Conservation (phyloP, 2,113 vertebrate species). For the Rana temporaria region DNA sequence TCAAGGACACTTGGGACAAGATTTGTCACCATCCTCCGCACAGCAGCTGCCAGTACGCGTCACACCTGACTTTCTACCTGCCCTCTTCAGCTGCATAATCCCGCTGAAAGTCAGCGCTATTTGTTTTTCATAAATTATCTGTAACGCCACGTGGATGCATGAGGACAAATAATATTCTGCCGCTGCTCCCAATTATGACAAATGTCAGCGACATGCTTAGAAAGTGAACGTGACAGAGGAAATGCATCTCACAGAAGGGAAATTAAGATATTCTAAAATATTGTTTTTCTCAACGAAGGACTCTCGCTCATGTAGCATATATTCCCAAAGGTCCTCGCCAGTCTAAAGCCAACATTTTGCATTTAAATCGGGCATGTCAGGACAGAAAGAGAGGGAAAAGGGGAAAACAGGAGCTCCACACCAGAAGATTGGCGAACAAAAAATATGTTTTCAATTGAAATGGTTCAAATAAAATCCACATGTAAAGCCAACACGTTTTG, state of each 20-base stretch:
- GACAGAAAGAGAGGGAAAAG: too few relatives aligned
- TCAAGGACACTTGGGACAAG: constrained; percentile 4
- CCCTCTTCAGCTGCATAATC: neutral
- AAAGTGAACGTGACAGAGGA: neutral
- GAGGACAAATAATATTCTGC: constrained; percentile 18
- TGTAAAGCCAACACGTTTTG: too few relatives aligned
- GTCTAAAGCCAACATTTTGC: too few relatives aligned
- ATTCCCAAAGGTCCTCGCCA: too few relatives aligned
- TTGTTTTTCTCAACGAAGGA: too few relatives aligned
- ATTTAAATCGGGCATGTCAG: too few relatives aligned
- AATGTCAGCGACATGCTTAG: constrained; percentile 12
- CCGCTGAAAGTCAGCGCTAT: neutral
- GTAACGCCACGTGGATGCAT: constrained; percentile 13
- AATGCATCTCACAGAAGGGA: neutral
- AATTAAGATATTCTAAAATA: neutral
- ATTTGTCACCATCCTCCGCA: neutral
- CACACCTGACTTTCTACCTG: neutral
- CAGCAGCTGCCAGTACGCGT: neutral
- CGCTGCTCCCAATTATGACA: constrained; percentile 38
- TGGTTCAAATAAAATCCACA: too few relatives aligned
- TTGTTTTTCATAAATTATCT: constrained; percentile 34
- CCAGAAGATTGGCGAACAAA: too few relatives aligned
- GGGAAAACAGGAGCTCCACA: too few relatives aligned
- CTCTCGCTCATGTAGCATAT: too few relatives aligned
- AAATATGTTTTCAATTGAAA: too few relatives aligned